These are phyloP conservation scores for Poecilia wingei DNA, from an alignment of 2,797 vertebrate species.

Conservation along the genomic window DNA sequence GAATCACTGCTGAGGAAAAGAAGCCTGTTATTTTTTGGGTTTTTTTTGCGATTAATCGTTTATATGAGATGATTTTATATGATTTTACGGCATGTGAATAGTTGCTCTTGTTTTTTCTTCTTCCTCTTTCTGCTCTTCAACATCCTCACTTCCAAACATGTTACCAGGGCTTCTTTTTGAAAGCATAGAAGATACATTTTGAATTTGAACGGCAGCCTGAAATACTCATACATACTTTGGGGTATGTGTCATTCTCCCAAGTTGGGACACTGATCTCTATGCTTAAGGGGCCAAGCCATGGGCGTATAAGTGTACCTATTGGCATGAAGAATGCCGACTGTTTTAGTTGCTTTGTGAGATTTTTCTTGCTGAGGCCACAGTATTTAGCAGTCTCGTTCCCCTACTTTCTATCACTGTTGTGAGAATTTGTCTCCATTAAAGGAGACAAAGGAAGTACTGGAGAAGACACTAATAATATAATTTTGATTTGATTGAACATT, in stretches of 20 bases:
- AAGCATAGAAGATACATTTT: not conserved
- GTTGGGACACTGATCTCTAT: not conserved
- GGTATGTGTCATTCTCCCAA: not conserved
- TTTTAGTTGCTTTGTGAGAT: not conserved
- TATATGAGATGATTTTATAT: not conserved
- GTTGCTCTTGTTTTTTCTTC: not conserved
- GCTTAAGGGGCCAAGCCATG: not conserved
- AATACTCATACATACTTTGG: not conserved
- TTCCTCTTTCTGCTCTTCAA: not conserved
- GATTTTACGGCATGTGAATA: not conserved
- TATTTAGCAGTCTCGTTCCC: not conserved
- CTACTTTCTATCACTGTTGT: not conserved
- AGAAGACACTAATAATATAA: not conserved
- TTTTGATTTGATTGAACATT: not conserved
- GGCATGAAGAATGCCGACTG: not conserved
- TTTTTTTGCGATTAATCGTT: not conserved
- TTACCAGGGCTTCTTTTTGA: not conserved
- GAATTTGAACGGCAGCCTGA: not conserved
- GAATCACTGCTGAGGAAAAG: not conserved
- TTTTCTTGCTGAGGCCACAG: not conserved
- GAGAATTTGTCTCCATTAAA: not conserved
- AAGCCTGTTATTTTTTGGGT: not conserved
- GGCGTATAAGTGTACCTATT: not conserved
- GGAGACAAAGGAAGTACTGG: not conserved
- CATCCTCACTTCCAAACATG: not conserved